Conservation (phyloP, 1,140 invertebrate genomes). For the Zaprionus camerounensis region DNA sequence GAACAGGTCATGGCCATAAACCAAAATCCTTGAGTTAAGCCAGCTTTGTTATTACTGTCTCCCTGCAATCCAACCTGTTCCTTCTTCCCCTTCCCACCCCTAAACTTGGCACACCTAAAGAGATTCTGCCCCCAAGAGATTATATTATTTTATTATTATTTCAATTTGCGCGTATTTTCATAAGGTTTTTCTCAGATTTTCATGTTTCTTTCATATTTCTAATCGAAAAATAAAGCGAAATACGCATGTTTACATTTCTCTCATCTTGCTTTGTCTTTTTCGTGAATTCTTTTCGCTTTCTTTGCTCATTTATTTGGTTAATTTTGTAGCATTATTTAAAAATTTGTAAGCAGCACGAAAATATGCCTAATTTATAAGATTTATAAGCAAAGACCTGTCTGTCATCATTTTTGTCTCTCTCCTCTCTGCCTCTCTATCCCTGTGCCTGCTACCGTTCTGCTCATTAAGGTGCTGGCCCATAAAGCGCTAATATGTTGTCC, state of each 20-base stretch:
- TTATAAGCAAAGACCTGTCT: slow-evolving; percentile 39
- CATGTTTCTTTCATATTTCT: slow-evolving; percentile 7
- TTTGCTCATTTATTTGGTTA: slow-evolving; percentile 19
- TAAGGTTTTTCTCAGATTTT: slow-evolving; percentile 3
- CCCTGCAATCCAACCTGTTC: neutral
- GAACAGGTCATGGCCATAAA: neutral
- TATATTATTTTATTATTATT: slow-evolving; percentile 16
- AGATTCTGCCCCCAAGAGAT: neutral
- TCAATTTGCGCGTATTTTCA: neutral
- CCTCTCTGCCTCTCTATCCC: neutral
- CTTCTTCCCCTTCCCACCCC: neutral
- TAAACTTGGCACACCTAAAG: neutral
- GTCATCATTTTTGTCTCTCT: slow-evolving; percentile 31
- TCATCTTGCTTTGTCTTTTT: slow-evolving; percentile 3
- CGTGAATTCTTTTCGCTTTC: slow-evolving; percentile 1
- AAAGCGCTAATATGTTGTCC: slow-evolving; percentile 72
- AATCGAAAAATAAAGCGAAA: neutral
- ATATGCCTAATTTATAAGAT: slow-evolving; percentile 48
- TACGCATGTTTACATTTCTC: neutral
- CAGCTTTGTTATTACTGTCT: neutral
- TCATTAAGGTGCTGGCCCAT: slow-evolving; percentile 42
- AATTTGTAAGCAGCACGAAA: slow-evolving; percentile 30
- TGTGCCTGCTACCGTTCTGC: neutral
- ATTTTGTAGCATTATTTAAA: slow-evolving; percentile 32
- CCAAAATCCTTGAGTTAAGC: slow-evolving; percentile 1